Evolutionary conservation across 2,797 vertebrate genomes (phyloP).

Genomic region (Syncerus caffer): DNA sequence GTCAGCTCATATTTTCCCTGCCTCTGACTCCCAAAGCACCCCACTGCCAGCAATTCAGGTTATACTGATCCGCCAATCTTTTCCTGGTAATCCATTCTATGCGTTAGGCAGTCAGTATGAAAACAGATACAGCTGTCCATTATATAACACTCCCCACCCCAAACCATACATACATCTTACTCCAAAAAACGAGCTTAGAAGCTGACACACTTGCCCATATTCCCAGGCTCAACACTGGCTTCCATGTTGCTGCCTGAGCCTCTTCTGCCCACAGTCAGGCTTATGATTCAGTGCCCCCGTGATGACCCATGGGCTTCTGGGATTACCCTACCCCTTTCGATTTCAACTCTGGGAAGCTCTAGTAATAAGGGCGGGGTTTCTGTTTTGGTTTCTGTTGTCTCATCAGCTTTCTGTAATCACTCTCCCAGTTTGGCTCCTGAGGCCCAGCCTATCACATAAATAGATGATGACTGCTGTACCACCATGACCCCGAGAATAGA

Average conservation of each 20-base stretch:
- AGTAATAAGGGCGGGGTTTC: slow-evolving; percentile 39
- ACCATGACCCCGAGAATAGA: slow-evolving; percentile 15
- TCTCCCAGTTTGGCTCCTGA: slow-evolving; percentile 63
- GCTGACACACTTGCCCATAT: slow-evolving; percentile 4
- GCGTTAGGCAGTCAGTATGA: neutral
- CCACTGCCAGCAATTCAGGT: neutral
- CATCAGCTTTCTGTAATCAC: slow-evolving; percentile 64
- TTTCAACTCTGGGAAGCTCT: slow-evolving; percentile 17
- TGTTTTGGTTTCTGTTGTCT: slow-evolving; percentile 66
- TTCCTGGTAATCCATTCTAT: neutral
- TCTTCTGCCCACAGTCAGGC: neutral
- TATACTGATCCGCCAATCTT: neutral
- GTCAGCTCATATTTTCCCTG: neutral
- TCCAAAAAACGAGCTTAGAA: neutral
- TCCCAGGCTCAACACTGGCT: neutral
- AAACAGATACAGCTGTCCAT: neutral
- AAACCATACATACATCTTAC: neutral
- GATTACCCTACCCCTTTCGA: neutral
- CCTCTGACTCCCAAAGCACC: neutral
- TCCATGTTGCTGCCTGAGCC: neutral
- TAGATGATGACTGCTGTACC: slow-evolving; percentile 61
- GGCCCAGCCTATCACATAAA: slow-evolving; percentile 62
- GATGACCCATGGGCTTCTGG: neutral
- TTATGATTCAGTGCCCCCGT: neutral
- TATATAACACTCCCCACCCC: neutral